Conservation (phyloP, 92 coral and sea anemone species). For the Parazoanthus swiftii region DNA sequence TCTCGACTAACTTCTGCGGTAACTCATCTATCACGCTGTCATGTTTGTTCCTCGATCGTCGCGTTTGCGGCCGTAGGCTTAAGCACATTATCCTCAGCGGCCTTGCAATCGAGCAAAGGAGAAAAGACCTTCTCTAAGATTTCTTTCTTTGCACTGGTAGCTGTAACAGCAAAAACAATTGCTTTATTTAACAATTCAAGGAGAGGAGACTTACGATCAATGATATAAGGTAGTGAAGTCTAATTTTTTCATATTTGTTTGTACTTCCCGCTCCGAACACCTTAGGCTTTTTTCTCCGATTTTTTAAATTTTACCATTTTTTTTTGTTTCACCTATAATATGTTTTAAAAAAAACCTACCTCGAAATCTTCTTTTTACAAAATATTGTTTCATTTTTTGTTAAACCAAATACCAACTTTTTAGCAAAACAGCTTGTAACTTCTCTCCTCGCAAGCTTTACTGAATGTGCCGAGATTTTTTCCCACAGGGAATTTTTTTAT, state of each 20-base stretch:
- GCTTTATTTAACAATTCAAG: neutral
- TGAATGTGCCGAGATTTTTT: neutral
- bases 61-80: constrained; percentile 60
- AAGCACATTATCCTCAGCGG: constrained; percentile 62
- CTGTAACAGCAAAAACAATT: neutral
- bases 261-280: neutral
- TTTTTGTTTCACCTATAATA: neutral
- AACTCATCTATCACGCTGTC: constrained; percentile 52
- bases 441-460: neutral
- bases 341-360: neutral
- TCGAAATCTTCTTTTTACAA: neutral
- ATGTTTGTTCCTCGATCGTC: constrained; percentile 56
- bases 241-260: neutral
- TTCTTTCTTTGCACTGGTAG: constrained; percentile 68
- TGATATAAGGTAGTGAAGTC: neutral
- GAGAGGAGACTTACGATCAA: neutral
- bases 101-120: constrained; percentile 80
- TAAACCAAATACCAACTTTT: no score
- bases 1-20: constrained; percentile 84
- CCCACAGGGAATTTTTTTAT: neutral
- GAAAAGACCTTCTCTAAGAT: constrained; percentile 82
- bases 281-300: neutral
- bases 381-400: neutral
- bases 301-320: no score
- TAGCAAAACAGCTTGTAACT: neutral